Evolutionary conservation across 2,797 vertebrate genomes (phyloP).

Genomic region (Cyprinella venusta): DNA sequence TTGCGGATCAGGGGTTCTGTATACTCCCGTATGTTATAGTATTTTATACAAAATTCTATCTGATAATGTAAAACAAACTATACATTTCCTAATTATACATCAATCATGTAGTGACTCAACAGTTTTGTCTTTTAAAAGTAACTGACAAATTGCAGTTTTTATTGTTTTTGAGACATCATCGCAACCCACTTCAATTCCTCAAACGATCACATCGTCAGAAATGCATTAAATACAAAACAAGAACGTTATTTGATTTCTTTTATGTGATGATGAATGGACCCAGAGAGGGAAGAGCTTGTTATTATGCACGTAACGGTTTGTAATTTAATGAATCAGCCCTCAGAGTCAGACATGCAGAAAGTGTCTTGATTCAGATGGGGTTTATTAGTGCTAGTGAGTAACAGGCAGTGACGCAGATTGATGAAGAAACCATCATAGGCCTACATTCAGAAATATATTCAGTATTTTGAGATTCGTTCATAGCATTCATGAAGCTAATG

Average conservation of each 20-base stretch:
- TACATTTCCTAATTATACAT: too few species aligned
- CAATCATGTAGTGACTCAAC: too few species aligned
- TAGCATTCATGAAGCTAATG: background rate
- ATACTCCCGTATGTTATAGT: too few species aligned
- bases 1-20: too few species aligned
- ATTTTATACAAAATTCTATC: too few species aligned
- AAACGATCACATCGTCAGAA: background rate
- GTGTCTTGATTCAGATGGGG: background rate
- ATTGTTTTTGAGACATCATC: background rate
- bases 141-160: background rate
- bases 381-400: slow-evolving; percentile 6
- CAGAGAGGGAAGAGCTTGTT: background rate
- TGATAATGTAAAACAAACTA: too few species aligned
- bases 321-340: slow-evolving; percentile 20
- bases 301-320: background rate
- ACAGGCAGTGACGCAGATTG: slow-evolving; percentile 1
- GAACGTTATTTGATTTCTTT: background rate
- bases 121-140: too few species aligned
- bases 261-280: background rate
- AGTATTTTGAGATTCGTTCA: background rate
- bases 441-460: background rate
- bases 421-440: background rate
- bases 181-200: background rate
- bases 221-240: background rate
- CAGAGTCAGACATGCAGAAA: background rate